These are phyloP conservation scores for Gandaritis pyraliata DNA, from an alignment of 2,888 invertebrate genomes.

Conservation along the genomic window DNA sequence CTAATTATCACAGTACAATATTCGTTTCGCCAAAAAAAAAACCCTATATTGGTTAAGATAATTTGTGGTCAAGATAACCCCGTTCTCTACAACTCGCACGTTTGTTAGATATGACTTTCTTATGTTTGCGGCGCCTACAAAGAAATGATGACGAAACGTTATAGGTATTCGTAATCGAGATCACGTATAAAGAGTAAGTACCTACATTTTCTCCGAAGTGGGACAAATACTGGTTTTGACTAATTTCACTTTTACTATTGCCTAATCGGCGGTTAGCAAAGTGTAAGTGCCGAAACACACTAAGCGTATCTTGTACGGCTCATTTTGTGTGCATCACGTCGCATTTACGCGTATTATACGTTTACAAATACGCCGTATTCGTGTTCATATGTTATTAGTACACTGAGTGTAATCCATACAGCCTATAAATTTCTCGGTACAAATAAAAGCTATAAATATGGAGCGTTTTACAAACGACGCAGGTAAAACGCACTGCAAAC, in stretches of 20 bases:
- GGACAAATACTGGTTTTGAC: slow-evolving; percentile 68
- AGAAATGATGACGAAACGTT: slow-evolving; percentile 65
- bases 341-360: too few relatives aligned
- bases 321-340: too few relatives aligned
- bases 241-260: slow-evolving; percentile 60
- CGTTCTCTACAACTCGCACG: slow-evolving; percentile 46
- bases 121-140: slow-evolving; percentile 60
- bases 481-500: too few relatives aligned
- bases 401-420: too few relatives aligned
- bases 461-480: too few relatives aligned
- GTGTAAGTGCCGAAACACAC: slow-evolving; percentile 3
- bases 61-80: slow-evolving; percentile 21
- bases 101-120: slow-evolving; percentile 68
- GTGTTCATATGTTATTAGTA: too few relatives aligned
- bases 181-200: slow-evolving; percentile 49
- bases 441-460: too few relatives aligned
- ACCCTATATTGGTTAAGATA: neutral
- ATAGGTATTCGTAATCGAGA: slow-evolving; percentile 62
- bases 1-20: too few relatives aligned
- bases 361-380: too few relatives aligned
- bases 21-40: neutral
- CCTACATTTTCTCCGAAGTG: slow-evolving; percentile 49
- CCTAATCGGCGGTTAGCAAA: slow-evolving; percentile 33
- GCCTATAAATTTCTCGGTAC: too few relatives aligned
- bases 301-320: too few relatives aligned